These are phyloP conservation scores for Brachyalestes nurse DNA, from an alignment of 2,797 vertebrate genomes.

Conservation along the genomic window DNA sequence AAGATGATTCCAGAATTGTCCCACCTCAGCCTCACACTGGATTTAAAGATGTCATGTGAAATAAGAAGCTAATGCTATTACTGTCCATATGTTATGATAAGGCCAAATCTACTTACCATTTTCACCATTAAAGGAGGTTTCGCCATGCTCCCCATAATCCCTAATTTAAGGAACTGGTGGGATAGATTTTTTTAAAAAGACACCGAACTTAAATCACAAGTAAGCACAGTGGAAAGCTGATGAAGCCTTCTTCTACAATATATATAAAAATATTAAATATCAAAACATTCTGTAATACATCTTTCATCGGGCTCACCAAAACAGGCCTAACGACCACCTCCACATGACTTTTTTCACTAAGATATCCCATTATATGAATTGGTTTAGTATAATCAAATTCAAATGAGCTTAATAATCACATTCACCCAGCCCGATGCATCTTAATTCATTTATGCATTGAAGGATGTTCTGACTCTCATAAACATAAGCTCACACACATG, in stretches of 20 bases:
- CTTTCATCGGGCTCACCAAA: not conserved
- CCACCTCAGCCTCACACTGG: no score
- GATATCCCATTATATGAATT: not conserved
- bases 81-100: not conserved
- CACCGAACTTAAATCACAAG: not conserved
- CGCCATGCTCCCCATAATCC: not conserved
- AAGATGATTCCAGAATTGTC: no score
- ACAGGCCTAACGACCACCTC: not conserved
- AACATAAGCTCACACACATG: not conserved
- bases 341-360: not conserved
- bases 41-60: no score
- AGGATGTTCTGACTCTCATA: not conserved
- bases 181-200: not conserved
- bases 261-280: not conserved
- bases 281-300: not conserved
- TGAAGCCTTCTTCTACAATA: not conserved
- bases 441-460: not conserved
- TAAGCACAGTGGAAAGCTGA: not conserved
- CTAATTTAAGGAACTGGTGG: not conserved
- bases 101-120: not conserved
- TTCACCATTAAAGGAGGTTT: not conserved
- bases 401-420: not conserved
- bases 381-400: conserved; percentile 1
- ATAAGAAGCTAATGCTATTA: not conserved
- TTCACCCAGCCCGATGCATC: not conserved